Evolutionary conservation across 37 sponge, comb jelly and placozoan species (phyloP), one percentile per base, ranked within the genome.

Genomic region (Tethya wilhelma): DNA sequence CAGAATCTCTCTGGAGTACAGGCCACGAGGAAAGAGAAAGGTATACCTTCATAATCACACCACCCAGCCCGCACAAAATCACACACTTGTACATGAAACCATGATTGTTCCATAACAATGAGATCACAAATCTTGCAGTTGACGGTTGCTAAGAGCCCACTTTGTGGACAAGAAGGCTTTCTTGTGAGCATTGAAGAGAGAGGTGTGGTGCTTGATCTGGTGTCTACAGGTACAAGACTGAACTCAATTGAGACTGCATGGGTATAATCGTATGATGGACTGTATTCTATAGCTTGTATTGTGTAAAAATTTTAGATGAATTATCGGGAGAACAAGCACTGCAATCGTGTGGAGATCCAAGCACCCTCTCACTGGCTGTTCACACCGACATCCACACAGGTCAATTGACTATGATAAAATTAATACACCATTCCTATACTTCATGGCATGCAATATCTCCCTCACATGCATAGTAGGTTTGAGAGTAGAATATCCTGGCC

Each of bases 1-100:
- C 33, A 69, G 95, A 31, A 40, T 94, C 14, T 32, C 90, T 2
- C 73, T 90, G 69, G 45, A 85, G 71, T 78, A 64, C 64, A 44
- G 31, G 53, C 2, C 4, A 4, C 59, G 38, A 34, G 55, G 44
- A 4, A 71, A 36, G 67, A 64, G 57, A 66, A 44, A 6, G 56
- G 64, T 63, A 36, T n/a, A n/a, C n/a, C n/a, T n/a, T n/a, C n/a
- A n/a, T n/a, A n/a, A n/a, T n/a, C n/a, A n/a, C n/a, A n/a, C n/a
- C n/a, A n/a, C n/a, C n/a, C n/a, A n/a, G n/a, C n/a, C n/a, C n/a
- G n/a, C n/a, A n/a, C n/a, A n/a, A n/a, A n/a, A n/a, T n/a, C n/a
- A n/a, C n/a, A n/a, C n/a, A n/a, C n/a, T n/a, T n/a, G n/a, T n/a
- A n/a, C n/a, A n/a, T n/a, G n/a, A n/a, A n/a, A n/a, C n/a, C n/a